phyloP scores from a whole-genome alignment of 37 sponge, comb jelly and placozoan genomes.

The Axinella damicornis region DNA sequence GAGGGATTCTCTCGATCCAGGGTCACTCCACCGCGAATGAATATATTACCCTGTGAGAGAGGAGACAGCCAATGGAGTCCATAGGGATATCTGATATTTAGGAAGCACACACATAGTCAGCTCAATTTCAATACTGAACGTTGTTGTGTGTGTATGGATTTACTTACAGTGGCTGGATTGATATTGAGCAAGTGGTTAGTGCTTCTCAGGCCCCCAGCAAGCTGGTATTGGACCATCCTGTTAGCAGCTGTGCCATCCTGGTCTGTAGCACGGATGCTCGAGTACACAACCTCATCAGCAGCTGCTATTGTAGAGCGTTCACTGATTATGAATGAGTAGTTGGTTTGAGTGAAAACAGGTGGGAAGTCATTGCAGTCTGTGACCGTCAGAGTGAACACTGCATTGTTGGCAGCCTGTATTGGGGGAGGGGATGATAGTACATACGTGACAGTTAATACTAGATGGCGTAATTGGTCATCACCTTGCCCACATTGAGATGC shows the following conservation, averaged over 20 bases:
- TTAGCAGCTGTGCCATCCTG: slow-evolving; percentile 17
- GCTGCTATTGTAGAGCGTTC: slow-evolving; percentile 13
- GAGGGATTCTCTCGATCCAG: slow-evolving; percentile 36
- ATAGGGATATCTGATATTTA: no score
- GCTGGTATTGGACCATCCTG: neutral
- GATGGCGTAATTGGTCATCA: no score
- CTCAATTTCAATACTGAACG: no score
- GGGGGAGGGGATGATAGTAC: no score
- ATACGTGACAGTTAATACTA: no score
- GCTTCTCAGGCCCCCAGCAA: neutral
- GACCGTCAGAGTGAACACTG: slow-evolving; percentile 26
- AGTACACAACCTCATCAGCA: slow-evolving; percentile 17
- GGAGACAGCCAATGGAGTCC: no score
- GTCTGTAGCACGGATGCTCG: slow-evolving; percentile 25
- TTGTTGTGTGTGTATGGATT: no score
- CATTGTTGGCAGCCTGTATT: slow-evolving; percentile 19
- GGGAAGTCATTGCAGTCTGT: slow-evolving; percentile 63
- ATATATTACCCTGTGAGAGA: slow-evolving; percentile 25
- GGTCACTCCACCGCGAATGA: neutral
- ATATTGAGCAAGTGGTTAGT: slow-evolving; percentile 41
- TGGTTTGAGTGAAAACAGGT: slow-evolving; percentile 26
- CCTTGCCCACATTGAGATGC: no score
- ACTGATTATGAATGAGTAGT: neutral
- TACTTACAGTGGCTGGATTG: slow-evolving; percentile 31
- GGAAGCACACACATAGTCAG: no score